Base-by-base conservation (phyloP, 30 jellyfish, hydroid and myxozoan genomes). In the Cassiopea andromeda region DNA sequence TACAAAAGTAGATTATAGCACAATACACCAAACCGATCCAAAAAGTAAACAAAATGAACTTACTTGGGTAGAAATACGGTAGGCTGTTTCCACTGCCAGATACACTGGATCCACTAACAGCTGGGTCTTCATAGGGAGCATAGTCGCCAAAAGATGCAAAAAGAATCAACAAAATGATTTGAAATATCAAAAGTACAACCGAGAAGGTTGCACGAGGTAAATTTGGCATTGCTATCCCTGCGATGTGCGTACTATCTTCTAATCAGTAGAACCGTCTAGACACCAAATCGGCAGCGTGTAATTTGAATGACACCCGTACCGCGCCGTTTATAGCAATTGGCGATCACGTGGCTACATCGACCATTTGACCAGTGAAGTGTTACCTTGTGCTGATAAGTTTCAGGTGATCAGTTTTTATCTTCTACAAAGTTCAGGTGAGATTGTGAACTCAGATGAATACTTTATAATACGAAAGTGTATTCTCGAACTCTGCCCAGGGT, bases 91-190 rank as follows among this genome's bases (percentile, higher is more conserved):
- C 82, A 60, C 61, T 74, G 2, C 73, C 88, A 50, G 47, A 68
- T 6, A 73, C 54, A 9, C n/a, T 49, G 2, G 72, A 27, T 7
- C 74, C 38, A 71, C 69, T 58, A 57, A 77, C 44, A 14, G 79
- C 79, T 1, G 96, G 96, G 46, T 88, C 96, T 54, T 58, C 87
- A 82, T 88, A 88, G 44, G 81, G 46, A 0, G 69, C 93, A 80
- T 95, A 95, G 44, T 91, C 98, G 8, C 88, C 99, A 59, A 84
- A 85, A 10, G 90, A 82, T 44, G 98, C 99, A 75, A 91, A 95
- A 58, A 95, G 46, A 43, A 87, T 93, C 80, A 95, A 90, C 75
- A 95, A 87, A 7, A 92, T 47, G 18, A 91, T 70, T 87, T 95
- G 99, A 57, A 92, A 81, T 48, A 48, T 66, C 60, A 95, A 71